Evolutionary conservation across 2,113 vertebrate species (phyloP).

Genomic region (Poecilia latipinna): DNA sequence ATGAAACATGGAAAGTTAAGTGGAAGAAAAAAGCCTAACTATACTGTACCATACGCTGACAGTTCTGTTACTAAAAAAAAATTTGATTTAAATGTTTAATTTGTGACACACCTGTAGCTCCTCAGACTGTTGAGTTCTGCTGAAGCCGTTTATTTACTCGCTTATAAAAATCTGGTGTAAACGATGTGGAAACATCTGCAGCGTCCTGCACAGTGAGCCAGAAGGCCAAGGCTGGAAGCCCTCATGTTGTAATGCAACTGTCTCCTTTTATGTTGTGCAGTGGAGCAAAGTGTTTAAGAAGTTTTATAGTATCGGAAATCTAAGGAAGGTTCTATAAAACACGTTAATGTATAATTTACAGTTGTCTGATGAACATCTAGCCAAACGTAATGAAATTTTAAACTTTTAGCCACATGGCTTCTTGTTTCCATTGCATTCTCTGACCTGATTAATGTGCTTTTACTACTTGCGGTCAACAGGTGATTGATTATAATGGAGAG

Average conservation of each 20-base stretch:
- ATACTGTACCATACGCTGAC: neutral
- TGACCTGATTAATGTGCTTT: neutral
- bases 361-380: neutral
- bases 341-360: neutral
- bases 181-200: neutral
- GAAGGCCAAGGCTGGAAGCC: neutral
- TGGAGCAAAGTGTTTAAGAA: neutral
- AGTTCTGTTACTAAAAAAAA: neutral
- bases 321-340: neutral
- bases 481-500: conserved; percentile 96
- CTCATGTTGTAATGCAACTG: neutral
- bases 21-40: neutral
- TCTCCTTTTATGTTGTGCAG: neutral
- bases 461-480: conserved; percentile 70
- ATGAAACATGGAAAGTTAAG: too few relatives aligned
- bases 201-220: neutral
- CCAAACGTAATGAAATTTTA: too few relatives aligned
- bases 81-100: neutral
- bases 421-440: neutral
- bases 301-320: neutral
- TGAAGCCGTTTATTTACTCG: neutral
- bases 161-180: neutral
- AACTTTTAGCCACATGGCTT: too few relatives aligned
- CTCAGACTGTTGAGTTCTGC: neutral
- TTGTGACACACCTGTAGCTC: neutral